Base-by-base conservation (phyloP, 64 coral and sea anemone species). In the Pocillopora verrucosa region DNA sequence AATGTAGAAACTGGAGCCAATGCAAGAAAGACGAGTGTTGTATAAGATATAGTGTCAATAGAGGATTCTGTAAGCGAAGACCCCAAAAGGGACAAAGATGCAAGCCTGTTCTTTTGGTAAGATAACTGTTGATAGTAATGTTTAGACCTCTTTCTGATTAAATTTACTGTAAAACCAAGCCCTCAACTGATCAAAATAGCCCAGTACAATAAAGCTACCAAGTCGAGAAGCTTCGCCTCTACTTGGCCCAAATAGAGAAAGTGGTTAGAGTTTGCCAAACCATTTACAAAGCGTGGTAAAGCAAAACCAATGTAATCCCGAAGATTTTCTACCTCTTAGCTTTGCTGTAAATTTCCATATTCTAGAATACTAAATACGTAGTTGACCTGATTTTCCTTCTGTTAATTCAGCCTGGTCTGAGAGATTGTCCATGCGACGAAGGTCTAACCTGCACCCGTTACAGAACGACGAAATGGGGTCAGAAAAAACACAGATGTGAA, bases 1-100 rank as follows among this genome's bases (percentile, higher is more conserved):
- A 83, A 58, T 85, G 82, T 41, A 70, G 41, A 57, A 72, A 85
- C 16, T 85, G 82, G 82, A 85, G 34, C 36, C 19, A 85, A 10
- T 85, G 82, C 62, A 85, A 85, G 57, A 85, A 85, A 45, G 82
- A 85, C 37, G 82, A 85, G 57, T 85, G 82, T 58, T 85, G 82
- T 57, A 85, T 85, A 70, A 56, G 82, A 57, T 26, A 56, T 16
- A 85, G 82, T 45, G 26, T 20, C 17, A 85, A 63, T 1, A 85
- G 24, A 12, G 82, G 82, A 57, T 85, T 56, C 26, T 85, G 82
- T 65, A 85, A 85, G 36, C 67, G 20, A 57, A 70, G 82, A 58
- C 82, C 82, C 5, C 82, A 85, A 72, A 85, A 58, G 30, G 82
- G 82, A 16, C 11, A 85, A 4, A 70, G 64, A 72, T 85, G 82